Conservation (phyloP, 2,888 invertebrate species). For the Acrobasis consociella region DNA sequence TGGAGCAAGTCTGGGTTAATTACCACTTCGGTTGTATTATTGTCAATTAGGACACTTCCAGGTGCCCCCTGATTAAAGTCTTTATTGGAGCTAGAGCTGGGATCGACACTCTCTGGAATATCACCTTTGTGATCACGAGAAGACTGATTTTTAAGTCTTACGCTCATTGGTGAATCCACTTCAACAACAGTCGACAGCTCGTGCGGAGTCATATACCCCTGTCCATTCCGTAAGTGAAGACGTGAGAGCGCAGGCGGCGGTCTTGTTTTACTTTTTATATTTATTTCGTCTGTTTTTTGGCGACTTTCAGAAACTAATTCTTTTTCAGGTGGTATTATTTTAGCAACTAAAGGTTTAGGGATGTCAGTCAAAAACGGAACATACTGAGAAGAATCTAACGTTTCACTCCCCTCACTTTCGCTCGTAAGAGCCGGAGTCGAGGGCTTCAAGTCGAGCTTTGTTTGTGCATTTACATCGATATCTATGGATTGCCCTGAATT, state of each 20-base stretch:
- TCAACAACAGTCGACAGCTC: conserved; percentile 87
- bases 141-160: conserved; percentile 61
- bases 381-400: conserved; percentile 39
- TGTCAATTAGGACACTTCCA: conserved; percentile 25
- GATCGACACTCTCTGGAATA: conserved; percentile 35
- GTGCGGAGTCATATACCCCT: conserved; percentile 72
- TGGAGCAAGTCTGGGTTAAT: conserved; percentile 52
- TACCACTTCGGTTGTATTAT: conserved; percentile 28
- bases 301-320: conserved; percentile 32
- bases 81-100: conserved; percentile 30
- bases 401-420: conserved; percentile 30
- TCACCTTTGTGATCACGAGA: conserved; percentile 47
- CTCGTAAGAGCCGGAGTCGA: conserved; percentile 30
- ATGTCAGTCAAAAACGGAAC: conserved; percentile 59
- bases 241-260: conserved; percentile 75
- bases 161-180: conserved; percentile 85
- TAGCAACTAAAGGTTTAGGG: conserved; percentile 55
- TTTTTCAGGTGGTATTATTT: conserved; percentile 29
- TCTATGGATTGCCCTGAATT: conserved; percentile 31
- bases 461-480: conserved; percentile 31
- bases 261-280: conserved; percentile 49
- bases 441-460: conserved; percentile 31
- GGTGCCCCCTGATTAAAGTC: conserved; percentile 25
- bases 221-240: conserved; percentile 58
- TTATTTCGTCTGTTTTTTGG: conserved; percentile 32